These are phyloP conservation scores for Aleadryas rufinucha DNA, from an alignment of 2,113 vertebrate species.

Conservation along the genomic window DNA sequence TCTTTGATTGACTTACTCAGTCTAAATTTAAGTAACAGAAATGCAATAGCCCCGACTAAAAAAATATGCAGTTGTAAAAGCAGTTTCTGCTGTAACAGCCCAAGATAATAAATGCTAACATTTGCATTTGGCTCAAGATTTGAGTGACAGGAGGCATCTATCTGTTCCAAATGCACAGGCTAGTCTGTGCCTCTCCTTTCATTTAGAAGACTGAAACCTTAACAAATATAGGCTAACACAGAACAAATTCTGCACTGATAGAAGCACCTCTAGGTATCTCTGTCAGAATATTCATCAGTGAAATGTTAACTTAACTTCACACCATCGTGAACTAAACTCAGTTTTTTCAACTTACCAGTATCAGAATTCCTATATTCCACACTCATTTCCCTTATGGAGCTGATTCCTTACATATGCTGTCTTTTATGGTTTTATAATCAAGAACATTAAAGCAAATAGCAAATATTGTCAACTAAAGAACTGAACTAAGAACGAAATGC, in stretches of 20 bases:
- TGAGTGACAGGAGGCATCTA: background rate
- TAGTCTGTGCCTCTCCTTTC: background rate
- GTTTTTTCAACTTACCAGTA: background rate
- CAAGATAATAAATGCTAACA: background rate
- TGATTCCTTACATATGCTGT: background rate
- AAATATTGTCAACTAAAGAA: background rate
- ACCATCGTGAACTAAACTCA: background rate
- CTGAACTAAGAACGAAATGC: rapidly evolving
- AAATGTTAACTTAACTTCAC: background rate
- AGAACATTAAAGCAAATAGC: background rate
- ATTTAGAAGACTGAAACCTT: background rate
- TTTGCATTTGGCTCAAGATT: background rate
- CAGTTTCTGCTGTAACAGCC: background rate
- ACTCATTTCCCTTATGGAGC: background rate
- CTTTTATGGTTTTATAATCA: background rate
- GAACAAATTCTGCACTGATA: background rate
- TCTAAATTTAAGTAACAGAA: background rate
- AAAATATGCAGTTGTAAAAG: background rate
- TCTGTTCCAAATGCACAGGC: background rate
- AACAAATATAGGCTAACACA: background rate
- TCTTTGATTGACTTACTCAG: background rate
- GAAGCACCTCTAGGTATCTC: background rate
- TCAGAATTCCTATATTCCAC: background rate
- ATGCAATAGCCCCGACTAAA: background rate
- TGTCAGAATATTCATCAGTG: background rate